Evolutionary conservation across 1,140 invertebrate genomes (phyloP), one percentile per base, ranked within the genome.

Genomic region (Melanaphis sacchari): DNA sequence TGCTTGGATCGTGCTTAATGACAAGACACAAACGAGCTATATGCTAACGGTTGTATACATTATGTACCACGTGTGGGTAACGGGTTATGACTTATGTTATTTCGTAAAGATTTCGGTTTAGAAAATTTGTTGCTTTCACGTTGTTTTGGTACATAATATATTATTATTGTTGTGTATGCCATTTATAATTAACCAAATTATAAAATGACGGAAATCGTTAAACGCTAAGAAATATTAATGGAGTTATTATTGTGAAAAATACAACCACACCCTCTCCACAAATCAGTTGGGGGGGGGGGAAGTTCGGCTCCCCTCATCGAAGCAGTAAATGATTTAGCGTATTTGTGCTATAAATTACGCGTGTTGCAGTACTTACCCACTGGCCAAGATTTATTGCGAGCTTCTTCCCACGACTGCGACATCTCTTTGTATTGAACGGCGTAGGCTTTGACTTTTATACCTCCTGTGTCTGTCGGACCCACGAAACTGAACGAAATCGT

Each of bases 401-500:
- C 96, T 4, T 96, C 95, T 38, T 96, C 96, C 97, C 97, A 98
- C 90, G 95, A 95, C 76, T 95, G 95, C 21, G 94, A 95, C 22
- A 96, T 96, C 94, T 97, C 96, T 94, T 97, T 97, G 95, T 98
- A 98, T 94, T 98, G 96, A 0, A 97, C 97, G 8, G 96, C 96
- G 94, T 97, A 97, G 0, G 97, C 96, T 93, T 96, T 95, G 11
- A 98, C 96, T 15, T 97, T 97, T 49, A 98, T 95, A 40, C 98
- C 98, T 84, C 97, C 96, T 94, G 97, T 96, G 94, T 97, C 96
- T 40, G 96, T 95, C 4, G 98, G 98, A 0, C 96, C 96, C 6
- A 96, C 95, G 49, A 99, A 96, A 76, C 96, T 96, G 94, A 98
- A 98, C 90, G 96, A 96, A 76, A 98, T 97, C 9, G 97, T 98